Evolutionary conservation across 2,888 invertebrate species (phyloP), one percentile per base, ranked within the genome.

Genomic region (Anthrax anthrax): DNA sequence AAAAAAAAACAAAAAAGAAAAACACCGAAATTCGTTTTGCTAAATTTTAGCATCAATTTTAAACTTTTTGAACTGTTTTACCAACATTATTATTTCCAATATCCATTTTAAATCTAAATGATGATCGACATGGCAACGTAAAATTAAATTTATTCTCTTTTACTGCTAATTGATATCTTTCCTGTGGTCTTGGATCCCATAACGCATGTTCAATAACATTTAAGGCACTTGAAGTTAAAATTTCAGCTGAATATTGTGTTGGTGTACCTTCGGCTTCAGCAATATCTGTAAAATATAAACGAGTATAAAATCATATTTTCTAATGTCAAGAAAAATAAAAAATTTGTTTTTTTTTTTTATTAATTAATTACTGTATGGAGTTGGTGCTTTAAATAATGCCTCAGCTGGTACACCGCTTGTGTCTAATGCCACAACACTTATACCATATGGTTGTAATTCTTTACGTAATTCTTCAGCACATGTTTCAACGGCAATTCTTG

Each of bases 401-500:
- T 77, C 75, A 1, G 79, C 77, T 41, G 77, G 70, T 47, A 81
- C 66, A 48, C 79, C 79, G 8, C 79, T 76, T 10, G 86, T 82
- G 61, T 85, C 82, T 51, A 88, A 69, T 48, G 84, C 74, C 39
- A 87, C 75, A 32, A 88, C 85, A 59, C 77, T 79, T 47, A 88
- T 76, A 13, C 82, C 78, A 50, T 78, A 75, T 4, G 81, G 76
- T 46, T 76, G 76, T 51, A 86, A 67, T 54, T 84, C 80, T 39
- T 77, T 72, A 32, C 83, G 72, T 50, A 87, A 64, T 8, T 84
- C 84, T 32, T 78, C 76, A 50, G 83, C 83, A 6, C 84, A 86
- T 47, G 85, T 86, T 68, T 84, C 84, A 16, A 86, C 84, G 9
- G 85, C 86, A 65, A 81, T 81, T 36, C 83, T 74, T 0, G 77